A percentile compares a stretch with the other conserved stretches of the same genome.
phyloP scores from a whole-genome alignment of 2,797 vertebrate species.

The Mycteria americana region DNA sequence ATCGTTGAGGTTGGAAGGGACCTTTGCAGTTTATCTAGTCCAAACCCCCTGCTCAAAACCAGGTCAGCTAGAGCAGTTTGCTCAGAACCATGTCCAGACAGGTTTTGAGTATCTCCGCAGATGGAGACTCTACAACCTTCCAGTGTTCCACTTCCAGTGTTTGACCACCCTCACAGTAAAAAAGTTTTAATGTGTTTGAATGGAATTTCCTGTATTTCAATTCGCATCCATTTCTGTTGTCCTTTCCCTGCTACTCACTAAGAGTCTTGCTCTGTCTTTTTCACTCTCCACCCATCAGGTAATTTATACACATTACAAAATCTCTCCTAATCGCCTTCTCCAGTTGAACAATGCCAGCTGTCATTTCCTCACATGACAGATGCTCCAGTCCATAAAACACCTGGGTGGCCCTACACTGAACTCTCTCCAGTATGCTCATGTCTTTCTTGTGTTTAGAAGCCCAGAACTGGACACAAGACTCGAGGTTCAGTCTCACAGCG shows the following conservation, averaged over 20 bases:
- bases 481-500: not conserved
- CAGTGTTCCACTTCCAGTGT: not conserved
- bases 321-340: not conserved
- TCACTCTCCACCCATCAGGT: not conserved
- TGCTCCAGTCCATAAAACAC: not conserved
- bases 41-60: not conserved
- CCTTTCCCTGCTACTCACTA: not conserved
- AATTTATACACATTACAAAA: not conserved
- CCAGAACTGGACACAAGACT: not conserved
- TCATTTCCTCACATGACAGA: not conserved
- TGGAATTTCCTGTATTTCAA: not conserved
- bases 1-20: not conserved
- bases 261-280: not conserved
- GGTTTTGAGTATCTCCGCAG: not conserved
- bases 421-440: not conserved
- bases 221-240: not conserved
- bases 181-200: not conserved
- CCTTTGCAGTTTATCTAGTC: not conserved
- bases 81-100: not conserved
- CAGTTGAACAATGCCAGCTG: not conserved
- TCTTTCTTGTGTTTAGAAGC: not conserved
- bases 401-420: not conserved
- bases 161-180: not conserved
- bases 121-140: not conserved
- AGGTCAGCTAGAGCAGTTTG: not conserved